Evolutionary conservation across 2,888 invertebrate species (phyloP), one percentile per base, ranked within the genome.

Genomic region (Autographa pulchrina): DNA sequence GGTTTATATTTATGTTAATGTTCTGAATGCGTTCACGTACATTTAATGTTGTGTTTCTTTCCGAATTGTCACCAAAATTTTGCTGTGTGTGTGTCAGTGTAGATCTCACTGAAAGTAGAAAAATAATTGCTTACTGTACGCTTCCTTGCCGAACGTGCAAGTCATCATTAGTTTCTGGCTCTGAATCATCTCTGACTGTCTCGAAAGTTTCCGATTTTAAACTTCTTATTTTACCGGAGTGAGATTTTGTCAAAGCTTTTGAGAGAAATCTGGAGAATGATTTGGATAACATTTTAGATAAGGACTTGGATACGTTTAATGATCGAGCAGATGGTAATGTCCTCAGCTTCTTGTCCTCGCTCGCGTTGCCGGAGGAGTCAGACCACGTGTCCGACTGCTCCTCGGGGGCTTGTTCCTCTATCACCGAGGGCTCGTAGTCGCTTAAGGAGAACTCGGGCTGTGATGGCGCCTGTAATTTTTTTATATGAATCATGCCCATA

Each of bases 381-480:
- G 87, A 91, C 92, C 92, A 93, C 52, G 75, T 68, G 0, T 89
- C 90, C 0, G 91, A 90, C 65, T 89, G 84, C 25, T 91, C 92
- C 20, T 87, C 88, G 48, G 75, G 68, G 70, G 70, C 82, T 16
- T 78, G 85, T 54, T 85, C 85, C 62, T 82, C 89, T 18, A 72
- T 76, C 7, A 63, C 18, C 7, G 86, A 78, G 0, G 82, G 65
- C 48, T 89, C 86, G 60, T 81, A 90, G 20, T 90, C 90, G 65
- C 86, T 89, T 52, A 87, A 79, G 4, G 93, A 91, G 78, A 80
- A 88, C 4, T 80, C 67, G 3, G 78, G 68, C 13, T 78, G 84
- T 9, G 76, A 48, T n/a, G 32, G 76, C 5, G 64, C 62, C 87
- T 89, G 77, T 56, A 75, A 75, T 56, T 20, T 43, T 43, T 25